These are phyloP conservation scores for Hormaphis cornu DNA, from an alignment of 1,140 invertebrate species.

Conservation along the genomic window DNA sequence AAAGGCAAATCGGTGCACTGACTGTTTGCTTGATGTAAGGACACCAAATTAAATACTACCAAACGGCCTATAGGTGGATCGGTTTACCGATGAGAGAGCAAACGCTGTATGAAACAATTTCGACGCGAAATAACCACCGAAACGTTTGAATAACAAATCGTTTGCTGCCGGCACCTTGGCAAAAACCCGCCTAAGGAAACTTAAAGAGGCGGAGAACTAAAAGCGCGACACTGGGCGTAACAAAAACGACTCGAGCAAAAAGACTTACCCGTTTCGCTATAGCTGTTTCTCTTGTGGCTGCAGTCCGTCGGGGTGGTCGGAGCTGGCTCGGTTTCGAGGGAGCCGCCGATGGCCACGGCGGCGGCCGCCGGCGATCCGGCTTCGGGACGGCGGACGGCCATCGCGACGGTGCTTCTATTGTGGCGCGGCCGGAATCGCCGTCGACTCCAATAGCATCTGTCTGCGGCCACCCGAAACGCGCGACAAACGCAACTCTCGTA, in stretches of 20 bases:
- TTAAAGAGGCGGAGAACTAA: no score
- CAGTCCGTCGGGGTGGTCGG: not conserved
- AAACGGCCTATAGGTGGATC: no score
- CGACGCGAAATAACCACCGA: not conserved
- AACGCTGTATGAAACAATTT: not conserved
- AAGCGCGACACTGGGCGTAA: no score
- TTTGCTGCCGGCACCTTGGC: no score
- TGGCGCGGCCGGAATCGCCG: not conserved
- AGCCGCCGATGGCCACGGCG: not conserved
- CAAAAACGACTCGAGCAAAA: no score
- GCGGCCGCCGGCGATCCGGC: not conserved
- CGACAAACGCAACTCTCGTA: not conserved
- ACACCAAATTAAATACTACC: no score
- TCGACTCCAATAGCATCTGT: not conserved
- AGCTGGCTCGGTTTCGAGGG: not conserved
- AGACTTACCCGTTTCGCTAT: slow-evolving; percentile 11
- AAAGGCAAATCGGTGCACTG: no score
- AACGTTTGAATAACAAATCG: no score
- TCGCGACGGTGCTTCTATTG: not conserved
- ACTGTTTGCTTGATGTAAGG: no score
- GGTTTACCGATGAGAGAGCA: no score
- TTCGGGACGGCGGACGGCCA: not conserved
- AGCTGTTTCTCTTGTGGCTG: not conserved
- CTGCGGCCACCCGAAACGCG: not conserved
- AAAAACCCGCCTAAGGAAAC: no score